Evolutionary conservation across 2,113 vertebrate genomes (phyloP).

Genomic region (Aspiorhynchus laticeps): DNA sequence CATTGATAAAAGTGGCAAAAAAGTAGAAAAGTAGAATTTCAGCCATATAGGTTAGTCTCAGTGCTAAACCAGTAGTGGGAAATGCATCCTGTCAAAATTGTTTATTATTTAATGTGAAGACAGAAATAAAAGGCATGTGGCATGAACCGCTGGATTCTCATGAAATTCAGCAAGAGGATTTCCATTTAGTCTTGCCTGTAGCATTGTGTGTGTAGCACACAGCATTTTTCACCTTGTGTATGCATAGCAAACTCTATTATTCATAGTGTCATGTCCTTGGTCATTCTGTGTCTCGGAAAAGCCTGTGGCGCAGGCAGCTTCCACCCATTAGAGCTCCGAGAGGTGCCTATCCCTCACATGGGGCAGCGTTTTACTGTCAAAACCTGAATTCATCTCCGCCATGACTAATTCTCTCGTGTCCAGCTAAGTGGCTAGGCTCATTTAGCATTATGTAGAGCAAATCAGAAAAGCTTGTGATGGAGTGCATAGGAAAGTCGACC

Average conservation of each 20-base stretch:
- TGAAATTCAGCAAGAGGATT: neutral
- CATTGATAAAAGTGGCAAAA: conserved; percentile 42
- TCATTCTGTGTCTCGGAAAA: conserved; percentile 28
- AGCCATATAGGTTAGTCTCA: neutral
- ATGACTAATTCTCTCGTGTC: conserved; percentile 53
- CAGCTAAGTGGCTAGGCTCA: conserved; percentile 60
- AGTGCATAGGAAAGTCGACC: conserved; percentile 43
- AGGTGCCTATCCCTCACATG: conserved; percentile 41
- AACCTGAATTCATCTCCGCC: conserved; percentile 55
- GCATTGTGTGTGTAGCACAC: conserved; percentile 29
- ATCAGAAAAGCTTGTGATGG: conserved; percentile 64
- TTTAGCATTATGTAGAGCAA: conserved; percentile 66
- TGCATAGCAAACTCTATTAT: conserved; percentile 35
- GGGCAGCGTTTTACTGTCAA: conserved; percentile 30
- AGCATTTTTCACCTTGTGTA: conserved; percentile 24
- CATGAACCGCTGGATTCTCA: neutral
- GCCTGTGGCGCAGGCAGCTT: conserved; percentile 43
- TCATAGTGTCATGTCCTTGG: conserved; percentile 45
- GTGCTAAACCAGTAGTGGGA: neutral
- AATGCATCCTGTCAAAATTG: neutral
- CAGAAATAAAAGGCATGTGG: conserved; percentile 19
- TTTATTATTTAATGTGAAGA: conserved; percentile 5
- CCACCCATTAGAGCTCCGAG: conserved; percentile 28
- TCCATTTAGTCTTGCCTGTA: conserved; percentile 23
- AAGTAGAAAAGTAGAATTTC: neutral